phyloP scores from a whole-genome alignment of 1,140 invertebrate genomes.

The Sogatella furcifera region DNA sequence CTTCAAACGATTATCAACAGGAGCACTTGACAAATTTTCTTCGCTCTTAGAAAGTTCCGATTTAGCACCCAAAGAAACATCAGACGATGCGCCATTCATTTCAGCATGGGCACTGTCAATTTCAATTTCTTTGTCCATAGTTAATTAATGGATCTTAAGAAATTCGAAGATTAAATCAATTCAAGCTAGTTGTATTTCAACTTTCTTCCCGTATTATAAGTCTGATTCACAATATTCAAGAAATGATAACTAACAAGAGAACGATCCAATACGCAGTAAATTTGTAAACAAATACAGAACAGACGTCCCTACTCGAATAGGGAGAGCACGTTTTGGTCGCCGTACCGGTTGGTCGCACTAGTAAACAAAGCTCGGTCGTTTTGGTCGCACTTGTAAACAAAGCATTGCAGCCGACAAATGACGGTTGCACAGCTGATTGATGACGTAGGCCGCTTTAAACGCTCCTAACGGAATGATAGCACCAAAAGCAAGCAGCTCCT shows the following conservation, averaged over 20 bases:
- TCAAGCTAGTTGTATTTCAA: too few species aligned
- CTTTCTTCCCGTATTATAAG: too few species aligned
- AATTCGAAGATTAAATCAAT: neutral
- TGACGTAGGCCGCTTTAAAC: too few species aligned
- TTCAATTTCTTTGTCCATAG: conserved; percentile 12
- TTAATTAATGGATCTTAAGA: neutral
- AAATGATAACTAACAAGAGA: neutral
- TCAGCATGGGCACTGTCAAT: neutral
- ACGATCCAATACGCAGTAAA: neutral
- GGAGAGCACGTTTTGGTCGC: too few species aligned
- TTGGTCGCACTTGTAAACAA: too few species aligned
- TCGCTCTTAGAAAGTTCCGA: conserved; percentile 21
- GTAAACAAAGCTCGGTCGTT: too few species aligned
- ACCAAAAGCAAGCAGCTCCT: too few species aligned
- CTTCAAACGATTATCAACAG: conserved; percentile 33
- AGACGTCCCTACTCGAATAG: neutral
- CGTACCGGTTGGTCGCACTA: too few species aligned
- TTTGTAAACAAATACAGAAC: neutral
- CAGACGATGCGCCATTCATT: conserved; percentile 3
- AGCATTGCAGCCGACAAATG: too few species aligned
- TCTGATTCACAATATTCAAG: too few species aligned
- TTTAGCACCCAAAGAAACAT: conserved; percentile 6
- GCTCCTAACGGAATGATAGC: too few species aligned
- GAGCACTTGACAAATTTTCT: conserved; percentile 16
- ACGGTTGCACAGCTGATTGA: too few species aligned